phyloP scores from a whole-genome alignment of 2,113 vertebrate species.

The Melanocharis versteri region DNA sequence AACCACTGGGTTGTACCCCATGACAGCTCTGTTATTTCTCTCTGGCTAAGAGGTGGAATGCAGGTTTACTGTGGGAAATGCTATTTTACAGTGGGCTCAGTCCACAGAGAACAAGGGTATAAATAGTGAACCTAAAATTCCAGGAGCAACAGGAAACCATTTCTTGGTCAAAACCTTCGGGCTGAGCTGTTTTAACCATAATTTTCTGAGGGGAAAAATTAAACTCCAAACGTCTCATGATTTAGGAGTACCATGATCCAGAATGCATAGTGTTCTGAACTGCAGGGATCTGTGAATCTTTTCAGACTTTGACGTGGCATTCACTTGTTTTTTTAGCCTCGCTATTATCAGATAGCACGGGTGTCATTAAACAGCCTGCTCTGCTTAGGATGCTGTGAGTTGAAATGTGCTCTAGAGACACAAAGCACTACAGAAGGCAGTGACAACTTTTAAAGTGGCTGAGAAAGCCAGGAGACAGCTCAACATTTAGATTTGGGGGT shows the following conservation, averaged over 20 bases:
- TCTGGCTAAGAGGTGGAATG: not conserved
- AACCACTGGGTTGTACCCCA: not conserved
- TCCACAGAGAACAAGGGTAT: not conserved
- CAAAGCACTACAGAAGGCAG: not conserved
- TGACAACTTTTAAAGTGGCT: not conserved
- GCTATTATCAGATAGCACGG: not conserved
- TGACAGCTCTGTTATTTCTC: not conserved
- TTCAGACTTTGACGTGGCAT: not conserved
- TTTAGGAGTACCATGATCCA: not conserved
- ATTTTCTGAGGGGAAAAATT: not conserved
- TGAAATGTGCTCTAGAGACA: not conserved
- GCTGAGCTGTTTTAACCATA: not conserved
- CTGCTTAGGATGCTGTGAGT: not conserved
- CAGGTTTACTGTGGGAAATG: not conserved
- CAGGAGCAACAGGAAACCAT: not conserved
- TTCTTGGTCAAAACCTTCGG: not conserved
- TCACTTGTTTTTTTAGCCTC: not conserved
- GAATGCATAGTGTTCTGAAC: not conserved
- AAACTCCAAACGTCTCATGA: not conserved
- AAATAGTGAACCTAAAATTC: not conserved
- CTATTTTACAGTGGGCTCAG: not conserved
- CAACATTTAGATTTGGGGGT: not conserved
- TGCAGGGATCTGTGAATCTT: not conserved
- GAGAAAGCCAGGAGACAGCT: not conserved
- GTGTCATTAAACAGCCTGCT: not conserved